These are phyloP conservation scores for Agrenia bidenticulata DNA, from an alignment of 2,888 invertebrate species.

Conservation along the genomic window DNA sequence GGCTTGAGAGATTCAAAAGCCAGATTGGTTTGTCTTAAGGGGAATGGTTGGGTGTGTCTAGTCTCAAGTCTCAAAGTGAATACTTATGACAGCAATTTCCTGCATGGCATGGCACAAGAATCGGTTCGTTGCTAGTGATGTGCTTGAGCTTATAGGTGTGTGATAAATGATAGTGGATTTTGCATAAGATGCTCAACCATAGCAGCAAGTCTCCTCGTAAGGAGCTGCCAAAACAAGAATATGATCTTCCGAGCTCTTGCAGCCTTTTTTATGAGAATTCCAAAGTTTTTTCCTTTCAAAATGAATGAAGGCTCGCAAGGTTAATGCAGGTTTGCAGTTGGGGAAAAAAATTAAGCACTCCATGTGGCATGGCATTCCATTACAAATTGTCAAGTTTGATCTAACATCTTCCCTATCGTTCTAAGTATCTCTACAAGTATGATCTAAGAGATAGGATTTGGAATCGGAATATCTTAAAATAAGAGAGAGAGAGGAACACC, in stretches of 20 bases:
- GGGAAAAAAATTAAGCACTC: not conserved
- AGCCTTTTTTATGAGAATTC: not conserved
- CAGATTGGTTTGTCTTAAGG: too few species aligned
- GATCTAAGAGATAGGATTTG: too few species aligned
- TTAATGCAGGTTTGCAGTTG: too few species aligned
- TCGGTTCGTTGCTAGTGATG: not conserved
- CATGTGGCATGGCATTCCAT: constrained; percentile 17
- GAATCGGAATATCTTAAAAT: too few species aligned
- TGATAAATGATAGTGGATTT: too few species aligned
- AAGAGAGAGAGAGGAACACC: too few species aligned
- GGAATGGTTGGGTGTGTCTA: constrained; percentile 1
- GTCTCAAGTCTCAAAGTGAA: constrained; percentile 5
- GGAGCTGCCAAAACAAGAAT: constrained; percentile 4
- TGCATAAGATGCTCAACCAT: too few species aligned
- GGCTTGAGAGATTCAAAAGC: too few species aligned
- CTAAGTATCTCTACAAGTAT: not conserved
- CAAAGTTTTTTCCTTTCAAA: too few species aligned
- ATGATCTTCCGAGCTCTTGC: constrained; percentile 1
- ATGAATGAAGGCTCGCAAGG: too few species aligned
- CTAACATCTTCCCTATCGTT: not conserved
- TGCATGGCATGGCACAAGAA: constrained; percentile 6
- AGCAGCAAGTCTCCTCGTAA: not conserved
- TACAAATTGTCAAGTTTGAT: constrained; percentile 18
- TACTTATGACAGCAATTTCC: constrained; percentile 25
- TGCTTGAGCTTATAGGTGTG: not conserved